A percentile compares a stretch with the other conserved stretches of the same genome.
Evolutionary conservation across 2,888 invertebrate species (phyloP).

Genomic region (Microchrysa polita): DNA sequence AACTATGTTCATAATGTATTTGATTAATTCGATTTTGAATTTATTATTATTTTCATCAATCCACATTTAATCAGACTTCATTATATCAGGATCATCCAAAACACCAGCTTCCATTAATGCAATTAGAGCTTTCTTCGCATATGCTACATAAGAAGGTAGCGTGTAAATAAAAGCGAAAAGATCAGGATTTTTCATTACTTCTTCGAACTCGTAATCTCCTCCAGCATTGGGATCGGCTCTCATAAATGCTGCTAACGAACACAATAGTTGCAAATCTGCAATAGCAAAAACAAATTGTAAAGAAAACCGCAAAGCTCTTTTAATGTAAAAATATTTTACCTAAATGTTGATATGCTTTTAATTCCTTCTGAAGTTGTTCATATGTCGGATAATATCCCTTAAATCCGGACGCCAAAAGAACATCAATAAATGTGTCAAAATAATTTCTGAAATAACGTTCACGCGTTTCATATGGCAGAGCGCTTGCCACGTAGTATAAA

Average conservation of each 20-base stretch:
- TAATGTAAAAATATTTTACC: no score
- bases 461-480: background rate
- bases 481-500: constrained; percentile 12
- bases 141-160: background rate
- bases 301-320: no score
- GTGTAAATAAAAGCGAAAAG: no score
- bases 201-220: no score
- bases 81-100: background rate
- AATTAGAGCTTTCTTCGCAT: background rate
- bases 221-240: no score
- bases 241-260: background rate
- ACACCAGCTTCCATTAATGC: background rate
- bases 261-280: background rate
- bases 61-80: no score
- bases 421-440: constrained; percentile 18
- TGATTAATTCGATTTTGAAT: no score
- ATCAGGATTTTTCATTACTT: no score
- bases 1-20: no score
- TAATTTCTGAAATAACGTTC: constrained; percentile 1
- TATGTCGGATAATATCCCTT: constrained; percentile 13
- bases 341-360: background rate
- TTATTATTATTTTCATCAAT: no score
- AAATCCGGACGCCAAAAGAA: constrained; percentile 2
- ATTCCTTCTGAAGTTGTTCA: constrained; percentile 20
- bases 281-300: no score